Base-by-base conservation (phyloP, 2,888 invertebrate genomes). In the Fragum sueziense region DNA sequence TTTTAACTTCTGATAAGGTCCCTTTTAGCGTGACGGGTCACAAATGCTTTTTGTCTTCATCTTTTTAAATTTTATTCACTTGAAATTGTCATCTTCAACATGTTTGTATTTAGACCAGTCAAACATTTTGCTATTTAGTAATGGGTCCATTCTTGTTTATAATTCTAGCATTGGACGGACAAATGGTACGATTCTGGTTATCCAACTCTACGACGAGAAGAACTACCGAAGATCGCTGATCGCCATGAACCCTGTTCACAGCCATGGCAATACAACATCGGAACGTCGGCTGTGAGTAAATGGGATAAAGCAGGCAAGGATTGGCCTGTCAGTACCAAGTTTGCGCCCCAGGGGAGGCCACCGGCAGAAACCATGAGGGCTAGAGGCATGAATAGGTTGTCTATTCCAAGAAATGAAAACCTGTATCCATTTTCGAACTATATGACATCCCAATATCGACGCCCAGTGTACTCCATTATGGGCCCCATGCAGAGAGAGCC, bases 391-490 rank as follows among this genome's bases (percentile, higher is more conserved):
- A 88, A 92, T 75, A 82, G 89, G 34, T 76, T 91, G 33, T 86
- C 88, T 41, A 83, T 87, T 34, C 87, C 86, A 7, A 78, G 81
- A 37, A 90, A 91, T 51, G 87, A 90, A n/a, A 91, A 91, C 61
- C 84, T 92, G 9, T 92, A 92, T 78, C 91, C 89, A 17, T 91
- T 89, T 83, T 91, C 92, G 37, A 93, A 92, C 82, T 88, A 87
- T 80, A 93, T 93, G 93, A 93, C 92, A 37, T 91, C 91, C 25
- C 90, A 91, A 9, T 92, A 92, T 80, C 77, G 91, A 67, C 87
- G 89, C 22, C 93, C 93, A 1, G 91, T 92, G n/a, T 90, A 91
- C 67, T 89, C 91, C 27, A 85, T 91, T n/a, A 91, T 88, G 85
- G 92, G 93, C n/a, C 93, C 91, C 34, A 86, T 92, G 88, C 90